Conservation (phyloP, 2,797 vertebrate species). For the Sylvia borin region DNA sequence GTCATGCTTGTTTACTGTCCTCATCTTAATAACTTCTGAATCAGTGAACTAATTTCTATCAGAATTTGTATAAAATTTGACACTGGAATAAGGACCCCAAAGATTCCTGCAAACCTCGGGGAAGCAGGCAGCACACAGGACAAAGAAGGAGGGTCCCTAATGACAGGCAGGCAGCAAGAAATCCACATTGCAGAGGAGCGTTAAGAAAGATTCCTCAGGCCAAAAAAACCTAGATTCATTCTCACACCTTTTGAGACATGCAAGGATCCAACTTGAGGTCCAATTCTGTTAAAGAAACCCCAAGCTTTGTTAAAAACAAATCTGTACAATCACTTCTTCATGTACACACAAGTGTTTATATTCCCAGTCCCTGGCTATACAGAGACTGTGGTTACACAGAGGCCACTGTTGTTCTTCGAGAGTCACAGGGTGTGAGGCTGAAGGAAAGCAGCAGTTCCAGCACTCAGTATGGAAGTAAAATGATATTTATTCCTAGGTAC, state of each 20-base stretch:
- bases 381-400: not conserved
- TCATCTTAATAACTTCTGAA: not conserved
- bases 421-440: not conserved
- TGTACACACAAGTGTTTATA: not conserved
- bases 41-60: not conserved
- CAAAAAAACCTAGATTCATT: not conserved
- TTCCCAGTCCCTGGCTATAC: not conserved
- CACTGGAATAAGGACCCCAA: not conserved
- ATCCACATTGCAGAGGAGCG: not conserved
- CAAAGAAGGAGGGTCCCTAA: not conserved
- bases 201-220: not conserved
- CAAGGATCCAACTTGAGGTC: not conserved
- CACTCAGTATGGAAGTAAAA: conserved; percentile 4
- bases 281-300: not conserved
- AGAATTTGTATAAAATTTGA: not conserved
- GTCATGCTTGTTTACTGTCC: not conserved
- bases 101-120: not conserved
- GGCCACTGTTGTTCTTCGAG: not conserved
- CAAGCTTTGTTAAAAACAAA: not conserved
- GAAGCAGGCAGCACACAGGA: not conserved
- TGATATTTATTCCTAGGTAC: conserved; percentile 42
- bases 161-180: not conserved
- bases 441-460: conserved; percentile 51
- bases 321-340: not conserved
- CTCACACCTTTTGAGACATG: not conserved